Conservation (phyloP, 2,888 invertebrate genomes). For the Ophion costatus region DNA sequence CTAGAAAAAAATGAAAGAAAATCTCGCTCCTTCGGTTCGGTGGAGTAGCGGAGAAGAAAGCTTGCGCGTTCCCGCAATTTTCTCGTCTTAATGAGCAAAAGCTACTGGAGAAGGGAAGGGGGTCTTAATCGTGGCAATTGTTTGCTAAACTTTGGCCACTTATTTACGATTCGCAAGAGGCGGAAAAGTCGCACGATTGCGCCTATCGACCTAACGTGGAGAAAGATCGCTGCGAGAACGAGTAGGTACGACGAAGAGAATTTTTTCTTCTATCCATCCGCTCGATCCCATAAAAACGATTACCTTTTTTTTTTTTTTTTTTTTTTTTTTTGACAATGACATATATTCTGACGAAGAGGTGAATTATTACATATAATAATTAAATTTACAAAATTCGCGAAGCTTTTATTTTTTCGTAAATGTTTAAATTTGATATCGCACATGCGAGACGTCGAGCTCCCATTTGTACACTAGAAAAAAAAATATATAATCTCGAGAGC, state of each 20-base stretch:
- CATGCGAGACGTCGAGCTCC: background rate
- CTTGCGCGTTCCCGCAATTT: conserved; percentile 49
- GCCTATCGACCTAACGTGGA: conserved; percentile 39
- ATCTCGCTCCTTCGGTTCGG: background rate
- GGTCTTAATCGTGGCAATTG: conserved; percentile 45
- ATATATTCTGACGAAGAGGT: background rate
- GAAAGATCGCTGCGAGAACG: background rate
- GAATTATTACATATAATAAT: too few species aligned
- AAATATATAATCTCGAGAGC: conserved; percentile 1
- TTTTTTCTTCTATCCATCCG: background rate
- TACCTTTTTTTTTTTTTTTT: background rate
- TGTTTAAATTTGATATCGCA: too few species aligned
- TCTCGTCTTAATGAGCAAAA: conserved; percentile 30
- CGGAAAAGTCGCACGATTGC: conserved; percentile 31
- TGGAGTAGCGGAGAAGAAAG: conserved; percentile 8
- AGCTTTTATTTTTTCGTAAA: too few species aligned
- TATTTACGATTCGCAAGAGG: conserved; percentile 55
- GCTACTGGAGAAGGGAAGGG: background rate
- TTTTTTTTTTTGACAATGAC: background rate
- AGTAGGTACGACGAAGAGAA: background rate
- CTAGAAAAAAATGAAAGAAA: conserved; percentile 2
- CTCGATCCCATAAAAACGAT: background rate
- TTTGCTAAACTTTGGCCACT: conserved; percentile 44
- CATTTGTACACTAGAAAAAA: conserved; percentile 7
- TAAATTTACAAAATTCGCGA: too few species aligned